Conservation (phyloP, 1,140 invertebrate species). For the Polypedilum vanderplanki region DNA sequence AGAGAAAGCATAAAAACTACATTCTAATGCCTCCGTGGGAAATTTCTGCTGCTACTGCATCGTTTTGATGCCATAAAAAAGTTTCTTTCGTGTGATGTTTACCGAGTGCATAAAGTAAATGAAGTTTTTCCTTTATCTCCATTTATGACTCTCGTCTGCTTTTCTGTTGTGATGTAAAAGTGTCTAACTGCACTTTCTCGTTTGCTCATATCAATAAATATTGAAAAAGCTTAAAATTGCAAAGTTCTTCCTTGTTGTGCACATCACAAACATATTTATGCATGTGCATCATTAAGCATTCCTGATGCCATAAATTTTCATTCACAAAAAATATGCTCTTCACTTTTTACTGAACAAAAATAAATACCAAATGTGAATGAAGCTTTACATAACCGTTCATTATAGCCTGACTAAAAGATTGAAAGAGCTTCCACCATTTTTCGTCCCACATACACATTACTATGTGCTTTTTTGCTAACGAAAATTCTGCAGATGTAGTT, state of each 20-base stretch:
- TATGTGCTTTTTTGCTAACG: neutral
- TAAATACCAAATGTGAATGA: no score
- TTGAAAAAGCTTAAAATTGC: neutral
- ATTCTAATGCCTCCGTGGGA: constrained; percentile 16
- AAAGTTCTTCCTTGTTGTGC: neutral
- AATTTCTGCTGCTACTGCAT: neutral
- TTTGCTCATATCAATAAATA: constrained; percentile 15
- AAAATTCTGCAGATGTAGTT: constrained; percentile 16
- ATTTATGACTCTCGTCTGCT: neutral
- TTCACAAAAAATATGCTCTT: neutral
- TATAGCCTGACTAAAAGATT: neutral
- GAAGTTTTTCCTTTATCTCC: constrained; percentile 3
- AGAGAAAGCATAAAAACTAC: constrained; percentile 1
- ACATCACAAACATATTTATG: neutral
- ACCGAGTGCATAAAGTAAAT: constrained; percentile 12
- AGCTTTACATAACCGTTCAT: no score
- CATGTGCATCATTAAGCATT: neutral
- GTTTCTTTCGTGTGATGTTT: constrained; percentile 1
- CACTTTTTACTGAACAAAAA: no score
- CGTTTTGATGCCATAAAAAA: neutral
- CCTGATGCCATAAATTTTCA: constrained; percentile 18
- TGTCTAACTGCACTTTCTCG: neutral
- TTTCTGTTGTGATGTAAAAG: constrained; percentile 1
- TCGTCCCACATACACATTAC: neutral
- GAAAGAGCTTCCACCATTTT: constrained; percentile 22